Percentiles rank a stretch among this genome's conserved stretches.
Conservation (phyloP, 2,797 vertebrate species). For the Sebastes matsubarae region DNA sequence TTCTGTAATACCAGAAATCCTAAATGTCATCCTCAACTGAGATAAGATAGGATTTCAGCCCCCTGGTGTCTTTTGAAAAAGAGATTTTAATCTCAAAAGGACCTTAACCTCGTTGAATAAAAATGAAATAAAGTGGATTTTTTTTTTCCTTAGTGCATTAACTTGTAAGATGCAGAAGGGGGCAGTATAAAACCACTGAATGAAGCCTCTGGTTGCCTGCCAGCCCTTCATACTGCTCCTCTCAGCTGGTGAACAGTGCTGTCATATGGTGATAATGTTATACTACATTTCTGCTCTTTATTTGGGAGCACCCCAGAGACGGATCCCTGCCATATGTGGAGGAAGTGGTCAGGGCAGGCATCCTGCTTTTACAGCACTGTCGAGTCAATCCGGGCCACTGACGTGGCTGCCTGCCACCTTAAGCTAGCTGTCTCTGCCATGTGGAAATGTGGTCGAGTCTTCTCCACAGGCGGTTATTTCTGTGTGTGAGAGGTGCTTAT, state of each 20-base stretch:
- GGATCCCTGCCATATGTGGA: constrained; percentile 60
- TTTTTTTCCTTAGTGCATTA: not conserved
- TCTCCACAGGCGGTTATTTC: constrained; percentile 30
- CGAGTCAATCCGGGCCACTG: constrained; percentile 51
- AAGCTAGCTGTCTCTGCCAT: constrained; percentile 30
- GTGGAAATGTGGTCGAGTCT: constrained; percentile 41
- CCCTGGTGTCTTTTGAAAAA: not conserved
- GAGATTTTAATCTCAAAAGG: not conserved
- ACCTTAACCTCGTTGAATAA: not conserved
- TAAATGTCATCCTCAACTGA: no score
- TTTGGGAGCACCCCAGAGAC: constrained; percentile 48
- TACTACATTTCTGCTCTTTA: constrained; percentile 52
- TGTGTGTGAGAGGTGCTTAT: constrained; percentile 27
- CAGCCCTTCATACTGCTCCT: constrained; percentile 36
- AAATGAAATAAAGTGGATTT: not conserved
- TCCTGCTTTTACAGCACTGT: constrained; percentile 47
- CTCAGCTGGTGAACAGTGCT: constrained; percentile 53
- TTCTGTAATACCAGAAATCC: no score
- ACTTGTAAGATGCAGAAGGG: constrained; percentile 26
- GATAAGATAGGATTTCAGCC: no score
- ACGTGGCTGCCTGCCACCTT: constrained; percentile 49
- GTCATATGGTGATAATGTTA: constrained; percentile 65
- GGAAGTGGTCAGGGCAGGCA: constrained; percentile 59
- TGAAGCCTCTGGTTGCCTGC: constrained; percentile 4
- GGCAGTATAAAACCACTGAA: constrained; percentile 58